Percentiles rank a stretch among this genome's conserved stretches.
Conservation (phyloP, 2,113 vertebrate genomes). For the Solenodon paradoxus region DNA sequence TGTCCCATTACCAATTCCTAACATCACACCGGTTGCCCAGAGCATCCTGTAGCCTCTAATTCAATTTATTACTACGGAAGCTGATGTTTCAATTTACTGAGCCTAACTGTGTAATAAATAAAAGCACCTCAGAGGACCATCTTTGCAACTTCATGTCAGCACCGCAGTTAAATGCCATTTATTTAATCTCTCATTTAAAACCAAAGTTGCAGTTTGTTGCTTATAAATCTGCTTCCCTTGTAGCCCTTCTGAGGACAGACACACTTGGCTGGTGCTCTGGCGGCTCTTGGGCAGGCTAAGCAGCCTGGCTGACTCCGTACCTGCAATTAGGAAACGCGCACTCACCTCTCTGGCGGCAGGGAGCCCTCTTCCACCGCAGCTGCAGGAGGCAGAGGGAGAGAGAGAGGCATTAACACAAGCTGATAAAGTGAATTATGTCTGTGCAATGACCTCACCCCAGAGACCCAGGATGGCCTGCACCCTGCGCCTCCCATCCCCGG, state of each 20-base stretch:
- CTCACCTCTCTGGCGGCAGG: conserved; percentile 76
- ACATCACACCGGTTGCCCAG: background rate
- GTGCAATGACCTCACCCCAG: background rate
- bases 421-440: background rate
- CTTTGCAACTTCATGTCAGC: background rate
- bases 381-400: conserved; percentile 66
- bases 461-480: background rate
- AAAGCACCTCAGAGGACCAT: conserved; percentile 9
- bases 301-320: fast-evolving
- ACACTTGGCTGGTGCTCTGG: background rate
- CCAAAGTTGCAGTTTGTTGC: background rate
- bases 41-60: background rate
- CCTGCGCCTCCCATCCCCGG: background rate
- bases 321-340: background rate
- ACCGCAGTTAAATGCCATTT: background rate
- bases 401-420: background rate
- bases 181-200: conserved; percentile 48
- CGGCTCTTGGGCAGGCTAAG: fast-evolving
- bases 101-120: background rate
- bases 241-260: background rate
- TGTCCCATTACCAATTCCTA: background rate
- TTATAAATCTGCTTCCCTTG: background rate
- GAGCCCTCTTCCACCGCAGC: conserved; percentile 64
- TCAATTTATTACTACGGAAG: background rate
- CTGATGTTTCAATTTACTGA: conserved; percentile 34